These are phyloP conservation scores for Cataglyphis livida DNA, from an alignment of 2,888 invertebrate species.

Conservation along the genomic window DNA sequence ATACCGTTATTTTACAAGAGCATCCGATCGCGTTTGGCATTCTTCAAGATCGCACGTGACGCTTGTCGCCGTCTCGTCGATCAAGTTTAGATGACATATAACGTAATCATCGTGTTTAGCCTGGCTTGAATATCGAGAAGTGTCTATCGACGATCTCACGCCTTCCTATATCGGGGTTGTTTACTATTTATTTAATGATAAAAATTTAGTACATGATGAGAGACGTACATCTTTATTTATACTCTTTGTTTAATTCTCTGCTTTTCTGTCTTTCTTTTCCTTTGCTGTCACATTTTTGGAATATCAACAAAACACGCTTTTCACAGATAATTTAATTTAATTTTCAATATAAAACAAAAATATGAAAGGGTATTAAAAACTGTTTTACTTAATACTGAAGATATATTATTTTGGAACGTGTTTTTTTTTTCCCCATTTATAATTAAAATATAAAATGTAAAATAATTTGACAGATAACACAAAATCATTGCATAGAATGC, in stretches of 20 bases:
- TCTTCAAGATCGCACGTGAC: conserved; percentile 38
- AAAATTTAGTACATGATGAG: neutral
- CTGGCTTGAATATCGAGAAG: neutral
- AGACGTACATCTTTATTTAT: neutral
- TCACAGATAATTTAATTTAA: neutral
- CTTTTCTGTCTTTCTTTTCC: neutral
- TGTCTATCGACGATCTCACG: neutral
- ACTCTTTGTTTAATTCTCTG: neutral
- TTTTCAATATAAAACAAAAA: neutral
- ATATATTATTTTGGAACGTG: neutral
- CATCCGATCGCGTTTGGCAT: conserved; percentile 63
- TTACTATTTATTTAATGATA: neutral
- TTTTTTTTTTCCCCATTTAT: neutral
- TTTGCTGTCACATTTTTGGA: neutral
- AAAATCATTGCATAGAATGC: neutral
- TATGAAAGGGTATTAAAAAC: neutral
- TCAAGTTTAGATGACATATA: neutral
- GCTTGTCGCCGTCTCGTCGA: neutral
- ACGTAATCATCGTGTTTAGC: neutral
- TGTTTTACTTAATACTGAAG: neutral
- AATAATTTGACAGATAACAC: neutral
- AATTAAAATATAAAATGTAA: neutral
- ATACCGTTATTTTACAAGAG: conserved; percentile 78
- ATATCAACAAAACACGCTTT: neutral
- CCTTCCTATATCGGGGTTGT: neutral